Base-by-base conservation (phyloP, 1,140 invertebrate species). In the Plutomurus gul region DNA sequence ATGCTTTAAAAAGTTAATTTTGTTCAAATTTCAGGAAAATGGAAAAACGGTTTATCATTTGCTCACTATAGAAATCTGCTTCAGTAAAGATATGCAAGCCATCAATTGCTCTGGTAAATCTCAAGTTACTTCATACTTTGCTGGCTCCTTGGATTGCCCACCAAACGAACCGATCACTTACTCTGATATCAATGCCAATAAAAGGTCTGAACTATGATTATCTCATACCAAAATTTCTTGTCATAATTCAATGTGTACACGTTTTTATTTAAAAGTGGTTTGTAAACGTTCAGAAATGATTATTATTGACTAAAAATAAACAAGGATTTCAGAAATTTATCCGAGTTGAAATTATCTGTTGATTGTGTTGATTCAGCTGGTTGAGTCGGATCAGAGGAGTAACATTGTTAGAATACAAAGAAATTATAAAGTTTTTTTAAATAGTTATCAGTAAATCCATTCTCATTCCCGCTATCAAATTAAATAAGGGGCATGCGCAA, bases 41-140 rank as follows among this genome's bases (percentile, higher is more conserved):
- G 78, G 49, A 18, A 56, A 76, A 22, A 33, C 8, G 20, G 60
- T 47, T 3, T 65, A 60, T 25, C 74, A 84, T 74, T 25, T 84
- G 3, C 60, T 84, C 22, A 78, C 83, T 3, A 72, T 84, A 7
- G 83, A 84, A 75, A 3, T 84, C 3, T 84, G 83, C 33, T 43
- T 84, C 6, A 70, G 75, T 49, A 39, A 33, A 16, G 20, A 76
- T n/a, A 78, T 84, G 10, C 2, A 77, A 77, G 70, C 46, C n/a
- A 40, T 81, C 16, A 46, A 75, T 47, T 84, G 83, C 36, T 74
- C 78, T 70, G 30, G 60, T 22, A 25, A 47, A 10, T 71, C 27
- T 10, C 18, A 16, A 6, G 73, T 18, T 18, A 13, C 46, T 3
- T 65, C 30, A n/a, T 37, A 22, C 25, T 18, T 22, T 11, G 49